Evolutionary conservation across 2,797 vertebrate genomes (phyloP), one percentile per base, ranked within the genome.

Genomic region (Macropus fuliginosus): DNA sequence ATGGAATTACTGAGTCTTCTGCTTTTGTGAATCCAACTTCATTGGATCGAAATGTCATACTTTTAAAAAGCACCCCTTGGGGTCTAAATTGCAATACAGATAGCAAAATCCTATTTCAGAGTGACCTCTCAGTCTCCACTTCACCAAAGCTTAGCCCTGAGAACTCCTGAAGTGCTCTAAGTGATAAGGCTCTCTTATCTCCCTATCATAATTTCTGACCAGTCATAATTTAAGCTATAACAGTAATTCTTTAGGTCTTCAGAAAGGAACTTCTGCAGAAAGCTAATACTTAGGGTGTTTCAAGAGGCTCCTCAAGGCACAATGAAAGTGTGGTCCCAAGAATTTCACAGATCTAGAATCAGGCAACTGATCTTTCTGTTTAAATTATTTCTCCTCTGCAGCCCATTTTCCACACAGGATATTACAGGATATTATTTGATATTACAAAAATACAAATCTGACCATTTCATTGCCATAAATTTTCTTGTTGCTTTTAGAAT

Each of bases 241-340:
- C 34, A n/a, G 54, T 4, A 94, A 92, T 2, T 14, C 74, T 93
- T 93, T 54, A 74, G 54, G 54, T 11, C 91, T 91, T 91, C 66
- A 54, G 92, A 96, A 89, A 95, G 4, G 96, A 90, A 93, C 92
- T 8, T 91, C 11, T 97, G 56, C 28, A 94, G 40, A 74, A 62
- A 46, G 62, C 18, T 12, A 50, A 55, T 24, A 91, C 14, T 40
- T n/a, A 74, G 4, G 59, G 27, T 81, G 92, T 91, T 95, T 94
- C 46, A 93, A 27, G 91, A 95, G 89, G 81, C 81, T 94, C 34
- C 91, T 92, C 8, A 13, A 91, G 28, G 12, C 29, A 10, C 92
- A 94, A 94, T 34, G 4, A 94, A 97, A 95, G 1, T 74, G 27
- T 14, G 90, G 46, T 40, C 93, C 16, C 31, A 91, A 40, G 93